These are phyloP conservation scores for Megathymus violae DNA, from an alignment of 1,140 invertebrate species.

Conservation along the genomic window DNA sequence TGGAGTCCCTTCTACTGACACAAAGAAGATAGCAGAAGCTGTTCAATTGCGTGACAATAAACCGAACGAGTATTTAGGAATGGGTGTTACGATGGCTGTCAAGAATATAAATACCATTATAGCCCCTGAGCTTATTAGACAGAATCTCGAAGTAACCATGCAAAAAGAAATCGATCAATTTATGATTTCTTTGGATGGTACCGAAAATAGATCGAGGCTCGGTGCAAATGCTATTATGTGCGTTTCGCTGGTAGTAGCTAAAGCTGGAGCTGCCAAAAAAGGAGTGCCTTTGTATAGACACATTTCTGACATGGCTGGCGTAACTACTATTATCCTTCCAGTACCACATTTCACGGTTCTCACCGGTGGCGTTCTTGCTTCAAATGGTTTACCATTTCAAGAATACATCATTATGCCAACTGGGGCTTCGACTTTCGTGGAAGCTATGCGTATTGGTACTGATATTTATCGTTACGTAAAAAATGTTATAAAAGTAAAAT, in stretches of 20 bases:
- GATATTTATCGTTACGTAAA: constrained; percentile 98
- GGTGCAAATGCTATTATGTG: constrained; percentile 98
- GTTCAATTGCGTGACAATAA: constrained; percentile 96
- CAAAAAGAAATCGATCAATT: constrained; percentile 96
- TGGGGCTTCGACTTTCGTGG: constrained; percentile 94
- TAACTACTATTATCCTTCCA: constrained; percentile 94
- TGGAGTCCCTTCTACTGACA: constrained; percentile 97
- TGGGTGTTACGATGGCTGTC: constrained; percentile 95
- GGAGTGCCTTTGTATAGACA: constrained; percentile 93
- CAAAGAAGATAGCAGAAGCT: constrained; percentile 96
- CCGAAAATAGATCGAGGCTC: constrained; percentile 96
- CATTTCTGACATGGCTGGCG: constrained; percentile 96
- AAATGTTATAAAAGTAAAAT: constrained; percentile 94
- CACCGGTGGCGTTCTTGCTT: constrained; percentile 98
- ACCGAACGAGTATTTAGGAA: constrained; percentile 94
- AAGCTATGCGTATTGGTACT: constrained; percentile 98
- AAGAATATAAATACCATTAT: constrained; percentile 95
- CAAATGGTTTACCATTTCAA: constrained; percentile 99
- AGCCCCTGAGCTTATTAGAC: constrained; percentile 93
- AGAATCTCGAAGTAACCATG: constrained; percentile 93
- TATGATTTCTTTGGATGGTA: constrained; percentile 96
- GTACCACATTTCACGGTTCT: constrained; percentile 99
- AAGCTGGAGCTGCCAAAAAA: constrained; percentile 97
- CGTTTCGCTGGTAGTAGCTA: constrained; percentile 96
- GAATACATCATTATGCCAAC: constrained; percentile 96